Base-by-base conservation (phyloP, 2,888 invertebrate genomes). In the Hofmannophila pseudospretella region DNA sequence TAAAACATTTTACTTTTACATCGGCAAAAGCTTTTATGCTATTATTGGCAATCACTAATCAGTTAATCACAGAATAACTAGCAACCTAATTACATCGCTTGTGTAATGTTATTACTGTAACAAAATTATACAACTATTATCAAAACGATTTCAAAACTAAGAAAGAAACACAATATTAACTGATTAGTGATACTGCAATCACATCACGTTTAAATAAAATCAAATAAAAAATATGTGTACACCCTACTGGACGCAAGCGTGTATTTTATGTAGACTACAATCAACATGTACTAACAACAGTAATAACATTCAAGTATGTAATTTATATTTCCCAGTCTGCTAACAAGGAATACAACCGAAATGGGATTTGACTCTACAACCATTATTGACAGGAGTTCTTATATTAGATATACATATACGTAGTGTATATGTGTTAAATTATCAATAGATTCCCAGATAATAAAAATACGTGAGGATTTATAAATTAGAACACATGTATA, bases 231-330 rank as follows among this genome's bases (percentile, higher is more conserved):
- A n/a, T n/a, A n/a, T n/a, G n/a, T n/a, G n/a, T n/a, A n/a, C 35
- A 38, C 49, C 57, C 64, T 67, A 72, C 58, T 67, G 75, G 70
- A 80, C 74, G 75, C 60, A 78, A 78, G 78, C 78, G 63, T 68
- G 71, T 42, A 54, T 54, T 47, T 46, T 47, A 59, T 60, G 47
- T 60, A 60, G 56, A 51, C 57, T 66, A 13, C 19, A 37, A 23
- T 26, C 12, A 20, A 67, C 54, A 44, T 52, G 51, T 55, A 59
- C 63, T 68, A 67, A 63, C 56, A 70, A 67, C 60, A 66, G 27
- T 62, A 49, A 66, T 64, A 66, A 69, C 49, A 50, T 60, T 65
- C n/a, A n/a, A n/a, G n/a, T 59, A 55, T 47, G 45, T 51, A 46
- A 45, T 41, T 44, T 38, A 25, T 36, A 42, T 44, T 19, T 31